Evolutionary conservation across 2,888 invertebrate species (phyloP).

Genomic region (Tineola bisselliella): DNA sequence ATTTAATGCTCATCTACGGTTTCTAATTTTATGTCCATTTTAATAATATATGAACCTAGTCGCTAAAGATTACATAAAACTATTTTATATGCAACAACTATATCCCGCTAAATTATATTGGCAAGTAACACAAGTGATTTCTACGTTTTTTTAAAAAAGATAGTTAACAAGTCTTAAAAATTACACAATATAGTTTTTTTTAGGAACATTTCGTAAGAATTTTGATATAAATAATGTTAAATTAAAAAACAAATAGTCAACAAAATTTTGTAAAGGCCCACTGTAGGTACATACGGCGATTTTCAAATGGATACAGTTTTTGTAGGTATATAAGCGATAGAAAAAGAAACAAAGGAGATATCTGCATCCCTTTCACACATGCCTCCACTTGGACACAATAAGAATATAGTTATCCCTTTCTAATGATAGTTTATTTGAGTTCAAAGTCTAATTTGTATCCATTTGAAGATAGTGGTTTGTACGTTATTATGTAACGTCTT

Average conservation of each 20-base stretch:
- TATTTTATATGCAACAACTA: background rate
- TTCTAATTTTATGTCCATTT: background rate
- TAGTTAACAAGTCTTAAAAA: background rate
- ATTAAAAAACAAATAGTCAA: background rate
- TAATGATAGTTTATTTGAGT: too few relatives aligned
- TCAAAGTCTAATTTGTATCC: too few relatives aligned
- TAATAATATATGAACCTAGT: background rate
- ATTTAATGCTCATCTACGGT: slow-evolving; percentile 30
- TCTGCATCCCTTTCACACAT: too few relatives aligned
- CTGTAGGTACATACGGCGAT: too few relatives aligned
- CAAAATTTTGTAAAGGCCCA: background rate
- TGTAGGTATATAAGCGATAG: too few relatives aligned
- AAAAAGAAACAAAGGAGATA: too few relatives aligned
- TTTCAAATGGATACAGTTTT: too few relatives aligned
- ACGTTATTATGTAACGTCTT: too few relatives aligned
- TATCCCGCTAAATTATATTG: background rate
- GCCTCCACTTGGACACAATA: too few relatives aligned
- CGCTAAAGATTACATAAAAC: background rate
- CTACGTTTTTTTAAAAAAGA: background rate
- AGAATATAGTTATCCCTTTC: too few relatives aligned
- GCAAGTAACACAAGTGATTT: background rate
- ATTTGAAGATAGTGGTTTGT: too few relatives aligned
- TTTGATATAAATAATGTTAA: background rate
- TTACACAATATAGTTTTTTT: background rate
- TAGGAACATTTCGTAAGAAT: slow-evolving; percentile 1